Evolutionary conservation across 2,888 invertebrate species (phyloP), one percentile per base, ranked within the genome.

Genomic region (Acronicta aceris): DNA sequence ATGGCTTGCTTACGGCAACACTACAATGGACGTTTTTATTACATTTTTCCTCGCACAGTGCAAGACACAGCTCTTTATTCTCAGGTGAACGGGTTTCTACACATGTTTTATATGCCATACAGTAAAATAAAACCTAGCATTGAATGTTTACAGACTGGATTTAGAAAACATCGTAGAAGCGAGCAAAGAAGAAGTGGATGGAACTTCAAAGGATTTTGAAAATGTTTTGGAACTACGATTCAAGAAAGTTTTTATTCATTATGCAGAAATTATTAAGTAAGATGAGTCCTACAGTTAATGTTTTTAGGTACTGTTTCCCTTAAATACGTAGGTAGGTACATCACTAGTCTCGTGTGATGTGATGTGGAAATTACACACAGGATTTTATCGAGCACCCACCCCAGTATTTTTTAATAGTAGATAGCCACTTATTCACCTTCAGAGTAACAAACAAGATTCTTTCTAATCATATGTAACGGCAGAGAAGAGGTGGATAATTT

Each of bases 31-130:
- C 55, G 78, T 79, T 40, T 84, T 88, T 62, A 82, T 90, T 38
- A 71, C 84, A 1, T 85, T 78, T 68, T 75, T 88, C 13, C 74
- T 87, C 25, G 86, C 83, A 16, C 89, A 90, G 63, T 81, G 81
- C 70, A 85, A 86, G 69, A 85, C 88, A 13, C 91, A 91, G 75
- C 62, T 91, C 33, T 73, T 81, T 36, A 89, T 90, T 70, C 73
- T 91, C 40, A 85, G 89, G 91, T 89, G 73, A 59, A 74, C 71
- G 51, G n/a, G 65, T 56, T 52, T 27, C 43, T 36, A 43, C 69
- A 41, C 46, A 38, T 36, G 59, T 25, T 51, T 63, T 57, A 59
- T 42, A 57, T 47, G 27, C 45, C 42, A 61, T 52, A 45, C 36
- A n/a, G 46, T 12, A 8, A 43, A 54, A 50, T 45, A 65, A 40